Base-by-base conservation (phyloP, 1,140 invertebrate species). In the Diachasmimorpha longicaudata region DNA sequence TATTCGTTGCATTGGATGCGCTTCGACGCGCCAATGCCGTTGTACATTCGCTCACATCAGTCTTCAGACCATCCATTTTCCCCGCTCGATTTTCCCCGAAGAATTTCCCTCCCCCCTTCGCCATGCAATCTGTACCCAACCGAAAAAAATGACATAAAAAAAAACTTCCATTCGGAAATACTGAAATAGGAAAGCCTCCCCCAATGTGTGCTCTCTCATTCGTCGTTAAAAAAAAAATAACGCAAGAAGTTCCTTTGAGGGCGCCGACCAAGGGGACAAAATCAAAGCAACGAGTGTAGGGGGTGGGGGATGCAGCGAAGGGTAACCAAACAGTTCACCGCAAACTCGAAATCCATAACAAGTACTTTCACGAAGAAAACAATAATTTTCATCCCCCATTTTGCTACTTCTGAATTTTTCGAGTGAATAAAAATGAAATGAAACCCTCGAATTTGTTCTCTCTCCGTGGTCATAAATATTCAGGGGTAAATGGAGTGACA, bases 71-170 rank as follows among this genome's bases (percentile, higher is more conserved):
- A 72, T 72, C 21, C 63, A 44, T 75, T 77, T 67, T 68, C 36
- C 71, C 42, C 16, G 42, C 55, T 77, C 76, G 63, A 77, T 77
- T 68, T 77, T 73, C 58, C 70, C 71, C 75, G 8, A 58, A 42
- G 69, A 70, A 76, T 76, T 76, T 58, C 31, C 39, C 19, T 67
- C 25, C 37, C 25, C n/a, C 55, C 55, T 16, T 10, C 16, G 8
- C 9, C 14, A 55, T 19, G 48, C 48, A 55, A 55, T 55, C 48
- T 55, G 48, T 19, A 55, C 48, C 48, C n/a, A 55, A 55, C 1
- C n/a, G 8, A 4, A 16, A 55, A 19, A 55, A n/a, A n/a, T n/a
- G n/a, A n/a, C n/a, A 55, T 16, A n/a, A 55, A 6, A 21, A 55
- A 55, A 21, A 55, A 55, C 1, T 16, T 19, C 13, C 19, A 55